Evolutionary conservation across 2,113 vertebrate genomes (phyloP), one percentile per base, ranked within the genome.

Genomic region (Tinamus guttatus): DNA sequence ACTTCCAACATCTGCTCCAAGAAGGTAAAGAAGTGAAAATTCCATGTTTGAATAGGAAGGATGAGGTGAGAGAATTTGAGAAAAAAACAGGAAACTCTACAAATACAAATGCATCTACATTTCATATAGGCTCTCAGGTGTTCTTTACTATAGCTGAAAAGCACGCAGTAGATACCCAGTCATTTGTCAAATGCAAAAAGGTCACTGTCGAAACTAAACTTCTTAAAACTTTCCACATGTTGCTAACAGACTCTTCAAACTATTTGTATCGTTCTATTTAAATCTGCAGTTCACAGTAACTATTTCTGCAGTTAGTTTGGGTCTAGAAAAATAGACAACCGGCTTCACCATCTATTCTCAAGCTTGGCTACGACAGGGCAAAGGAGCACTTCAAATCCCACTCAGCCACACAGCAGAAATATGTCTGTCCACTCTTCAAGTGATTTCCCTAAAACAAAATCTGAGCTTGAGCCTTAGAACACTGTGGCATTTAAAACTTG

Each of bases 311-410:
- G 62, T 64, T 64, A 60, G 19, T 20, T 74, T 89, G 90, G 69
- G 3, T 79, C 58, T 90, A 81, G 76, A 88, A 94, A 95, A 92
- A 58, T 10, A 92, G 77, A 64, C 1, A 2, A 76, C 73, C 80
- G 64, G 47, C 84, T 95, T 93, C 69, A 47, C 41, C 71, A 74
- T 75, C 64, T 60, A 13, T 43, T n/a, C 70, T 54, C 49, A 77
- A 85, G n/a, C 49, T 69, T 83, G 75, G 75, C 75, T 87, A 45
- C 70, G 75, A 74, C 71, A 89, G 76, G 59, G 73, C 67, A 87
- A 80, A 68, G 49, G 41, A 94, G 78, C 56, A 51, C 68, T 93
- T 93, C 78, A 90, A 94, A 15, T 74, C 54, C 38, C 7, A 34
- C 87, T 91, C 81, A 80, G 63, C 11, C 71, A 74, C 70, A 80